Evolutionary conservation across 2,888 invertebrate species (phyloP).

Genomic region (Tridacna crocea): DNA sequence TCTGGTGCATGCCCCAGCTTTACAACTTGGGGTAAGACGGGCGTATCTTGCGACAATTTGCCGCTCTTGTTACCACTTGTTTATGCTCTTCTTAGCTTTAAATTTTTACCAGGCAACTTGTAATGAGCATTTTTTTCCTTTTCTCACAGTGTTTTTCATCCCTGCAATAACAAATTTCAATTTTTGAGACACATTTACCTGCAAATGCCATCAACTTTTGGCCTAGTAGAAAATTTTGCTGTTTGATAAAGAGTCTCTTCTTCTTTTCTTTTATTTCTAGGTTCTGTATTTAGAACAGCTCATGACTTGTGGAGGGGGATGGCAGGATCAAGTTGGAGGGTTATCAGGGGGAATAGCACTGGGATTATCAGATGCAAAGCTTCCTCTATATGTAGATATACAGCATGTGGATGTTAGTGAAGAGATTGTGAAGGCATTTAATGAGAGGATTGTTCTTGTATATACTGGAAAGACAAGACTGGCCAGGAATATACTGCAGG

Average conservation of each 20-base stretch:
- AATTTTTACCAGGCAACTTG: no score
- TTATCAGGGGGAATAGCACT: slow-evolving; percentile 84
- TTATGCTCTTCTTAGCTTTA: no score
- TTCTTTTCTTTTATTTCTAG: slow-evolving; percentile 71
- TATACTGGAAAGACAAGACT: slow-evolving; percentile 86
- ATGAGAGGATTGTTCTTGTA: slow-evolving; percentile 84
- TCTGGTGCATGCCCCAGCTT: no score
- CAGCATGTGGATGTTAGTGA: slow-evolving; percentile 75
- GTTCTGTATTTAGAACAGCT: slow-evolving; percentile 86
- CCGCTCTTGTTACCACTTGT: no score
- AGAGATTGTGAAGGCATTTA: slow-evolving; percentile 79
- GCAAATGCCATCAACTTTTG: no score
- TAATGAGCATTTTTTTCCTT: no score
- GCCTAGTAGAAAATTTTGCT: no score
- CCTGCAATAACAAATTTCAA: no score
- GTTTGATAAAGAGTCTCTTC: neutral
- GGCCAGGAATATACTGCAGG: slow-evolving; percentile 86
- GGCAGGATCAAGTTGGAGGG: slow-evolving; percentile 87
- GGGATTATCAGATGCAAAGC: slow-evolving; percentile 80
- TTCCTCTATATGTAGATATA: slow-evolving; percentile 82
- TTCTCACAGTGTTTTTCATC: no score
- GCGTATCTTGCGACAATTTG: no score
- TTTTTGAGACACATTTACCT: no score
- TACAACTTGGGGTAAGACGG: no score
- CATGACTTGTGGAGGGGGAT: slow-evolving; percentile 86